These are phyloP conservation scores for Rhynchomys soricoides DNA, from an alignment of 2,113 vertebrate species.

Conservation along the genomic window DNA sequence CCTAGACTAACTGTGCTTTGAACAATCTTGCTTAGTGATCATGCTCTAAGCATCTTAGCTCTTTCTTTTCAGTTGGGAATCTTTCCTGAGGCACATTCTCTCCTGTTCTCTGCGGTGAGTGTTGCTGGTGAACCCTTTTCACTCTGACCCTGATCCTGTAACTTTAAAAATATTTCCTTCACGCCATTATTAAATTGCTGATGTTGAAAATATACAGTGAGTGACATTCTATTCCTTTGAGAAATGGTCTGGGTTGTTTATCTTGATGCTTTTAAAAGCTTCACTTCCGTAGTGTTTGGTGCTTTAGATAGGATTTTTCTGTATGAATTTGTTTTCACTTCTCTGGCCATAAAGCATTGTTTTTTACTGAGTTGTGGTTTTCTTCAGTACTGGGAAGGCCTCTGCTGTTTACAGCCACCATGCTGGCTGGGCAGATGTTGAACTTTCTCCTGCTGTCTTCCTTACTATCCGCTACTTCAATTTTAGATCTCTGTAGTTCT, in stretches of 20 bases:
- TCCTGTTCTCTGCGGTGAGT: not conserved
- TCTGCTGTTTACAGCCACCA: too few species aligned
- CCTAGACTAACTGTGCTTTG: not conserved
- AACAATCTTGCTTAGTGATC: not conserved
- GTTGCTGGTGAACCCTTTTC: not conserved
- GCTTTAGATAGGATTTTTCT: not conserved
- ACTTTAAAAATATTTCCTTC: not conserved
- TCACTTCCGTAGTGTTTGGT: not conserved
- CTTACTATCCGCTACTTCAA: not conserved
- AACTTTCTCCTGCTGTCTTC: not conserved
- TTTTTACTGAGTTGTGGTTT: not conserved
- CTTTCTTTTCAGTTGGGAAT: not conserved
- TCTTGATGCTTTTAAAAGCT: not conserved
- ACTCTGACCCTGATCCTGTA: not conserved
- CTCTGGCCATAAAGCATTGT: not conserved
- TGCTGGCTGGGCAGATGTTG: not conserved
- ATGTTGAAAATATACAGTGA: not conserved
- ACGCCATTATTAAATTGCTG: not conserved
- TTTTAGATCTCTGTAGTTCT: conserved; percentile 4
- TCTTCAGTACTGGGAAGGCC: not conserved
- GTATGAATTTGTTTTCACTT: conserved; percentile 42
- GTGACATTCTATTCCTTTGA: not conserved
- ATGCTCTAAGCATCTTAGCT: not conserved
- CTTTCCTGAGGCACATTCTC: not conserved
- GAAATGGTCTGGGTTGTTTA: not conserved